Evolutionary conservation across 2,797 vertebrate species (phyloP), one percentile per base, ranked within the genome.

Genomic region (Aldrovandia affinis): DNA sequence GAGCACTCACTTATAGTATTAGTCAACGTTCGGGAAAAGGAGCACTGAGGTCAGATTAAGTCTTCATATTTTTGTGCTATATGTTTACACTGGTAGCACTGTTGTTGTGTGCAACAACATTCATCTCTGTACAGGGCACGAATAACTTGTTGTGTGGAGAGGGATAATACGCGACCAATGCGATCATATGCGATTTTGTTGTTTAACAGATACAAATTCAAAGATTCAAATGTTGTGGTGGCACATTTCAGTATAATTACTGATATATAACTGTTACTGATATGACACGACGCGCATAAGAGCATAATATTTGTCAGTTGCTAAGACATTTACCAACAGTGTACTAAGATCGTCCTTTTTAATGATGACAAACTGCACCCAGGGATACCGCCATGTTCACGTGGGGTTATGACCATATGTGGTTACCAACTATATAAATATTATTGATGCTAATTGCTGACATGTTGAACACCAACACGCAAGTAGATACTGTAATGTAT

Each of bases 381-480:
- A 36, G 55, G 79, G 79, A 81, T 39, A 80, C 14, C 25, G 79
- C 30, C 9, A 18, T 57, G 30, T 81, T 81, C 50, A 81, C 52
- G 12, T 18, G 18, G 78, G 79, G 79, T 59, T 61, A 20, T 81
- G 54, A 10, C 28, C 79, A 61, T 57, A 81, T 81, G 79, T 57
- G 36, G 59, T 59, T 57, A 80, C 25, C 28, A 54, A 36, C 30
- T 25, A 33, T 30, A 42, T 36, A 61, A 81, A 59, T 81, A 61
- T 59, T 44, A 59, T 25, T 81, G 20, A 80, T 80, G 33, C 78
- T 81, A 61, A 81, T 59, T 81, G 39, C 79, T 81, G 79, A 59
- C 78, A 59, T 81, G 55, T 57, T 61, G 33, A 57, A 59, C 54
- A 81, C 79, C 30, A 59, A 22, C 2, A 81, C 54, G 10, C 54